Conservation (phyloP, 2,113 vertebrate genomes). For the Bubo blakistoni region DNA sequence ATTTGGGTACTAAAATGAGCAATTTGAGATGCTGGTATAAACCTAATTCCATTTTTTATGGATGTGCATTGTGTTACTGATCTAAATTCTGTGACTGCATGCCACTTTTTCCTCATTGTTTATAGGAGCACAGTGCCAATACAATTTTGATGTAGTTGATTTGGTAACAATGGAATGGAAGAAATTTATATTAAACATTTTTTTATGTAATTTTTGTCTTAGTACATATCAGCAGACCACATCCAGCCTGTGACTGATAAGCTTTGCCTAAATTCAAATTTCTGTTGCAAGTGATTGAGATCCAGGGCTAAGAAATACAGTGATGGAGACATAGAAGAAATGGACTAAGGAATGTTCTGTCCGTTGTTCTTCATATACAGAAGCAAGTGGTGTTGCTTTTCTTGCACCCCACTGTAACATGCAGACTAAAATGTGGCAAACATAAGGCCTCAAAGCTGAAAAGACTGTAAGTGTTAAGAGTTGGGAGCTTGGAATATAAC, state of each 20-base stretch:
- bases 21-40: neutral
- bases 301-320: accelerated
- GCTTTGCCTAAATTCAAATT: neutral
- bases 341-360: neutral
- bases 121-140: neutral
- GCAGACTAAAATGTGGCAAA: neutral
- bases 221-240: neutral
- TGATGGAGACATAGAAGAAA: neutral
- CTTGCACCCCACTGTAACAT: neutral
- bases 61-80: accelerated
- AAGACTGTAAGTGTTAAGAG: neutral
- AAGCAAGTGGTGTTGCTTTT: neutral
- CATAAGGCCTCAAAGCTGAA: neutral
- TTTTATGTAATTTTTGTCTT: neutral
- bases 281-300: neutral
- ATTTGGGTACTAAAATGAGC: neutral
- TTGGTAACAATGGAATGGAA: neutral
- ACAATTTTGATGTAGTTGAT: neutral
- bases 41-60: neutral
- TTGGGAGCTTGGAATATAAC: accelerated
- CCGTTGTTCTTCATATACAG: neutral
- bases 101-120: accelerated
- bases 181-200: neutral
- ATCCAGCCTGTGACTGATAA: neutral
- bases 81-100: neutral